A percentile compares a stretch with the other conserved stretches of the same genome.
Evolutionary conservation across 2,888 invertebrate species (phyloP).

Genomic region (Drosophila acutilabella): DNA sequence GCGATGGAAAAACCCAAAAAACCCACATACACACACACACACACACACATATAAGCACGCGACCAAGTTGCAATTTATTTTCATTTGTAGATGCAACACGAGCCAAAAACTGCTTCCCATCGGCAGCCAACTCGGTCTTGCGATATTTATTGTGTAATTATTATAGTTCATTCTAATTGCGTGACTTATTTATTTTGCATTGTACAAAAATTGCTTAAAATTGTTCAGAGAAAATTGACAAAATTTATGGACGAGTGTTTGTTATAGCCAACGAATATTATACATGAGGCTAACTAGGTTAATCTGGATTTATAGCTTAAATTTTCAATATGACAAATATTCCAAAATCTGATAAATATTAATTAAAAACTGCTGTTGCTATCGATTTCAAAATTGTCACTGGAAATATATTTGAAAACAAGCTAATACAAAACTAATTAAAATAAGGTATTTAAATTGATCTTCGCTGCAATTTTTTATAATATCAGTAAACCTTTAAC

Average conservation of each 20-base stretch:
- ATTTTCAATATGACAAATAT: neutral
- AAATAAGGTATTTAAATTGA: too few species aligned
- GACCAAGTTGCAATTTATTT: conserved; percentile 59
- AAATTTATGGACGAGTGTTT: neutral
- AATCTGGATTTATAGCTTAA: neutral
- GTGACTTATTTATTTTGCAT: conserved; percentile 44
- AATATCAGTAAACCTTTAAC: too few species aligned
- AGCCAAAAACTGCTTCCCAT: conserved; percentile 8
- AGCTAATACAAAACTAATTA: too few species aligned
- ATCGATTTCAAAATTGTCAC: too few species aligned
- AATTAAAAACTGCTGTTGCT: too few species aligned
- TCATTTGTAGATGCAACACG: conserved; percentile 54
- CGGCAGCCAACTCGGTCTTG: neutral
- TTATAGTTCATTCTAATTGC: conserved; percentile 55
- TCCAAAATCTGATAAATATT: too few species aligned
- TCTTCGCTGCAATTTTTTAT: too few species aligned
- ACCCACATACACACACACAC: neutral
- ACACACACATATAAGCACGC: conserved; percentile 19
- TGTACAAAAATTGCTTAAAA: conserved; percentile 3
- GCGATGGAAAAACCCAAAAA: conserved; percentile 28
- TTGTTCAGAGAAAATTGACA: conserved; percentile 10
- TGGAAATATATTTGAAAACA: too few species aligned
- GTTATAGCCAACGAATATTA: neutral
- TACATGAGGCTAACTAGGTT: neutral
- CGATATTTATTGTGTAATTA: conserved; percentile 68